Conservation (phyloP, 2,888 invertebrate genomes). For the Desoria tigrina region DNA sequence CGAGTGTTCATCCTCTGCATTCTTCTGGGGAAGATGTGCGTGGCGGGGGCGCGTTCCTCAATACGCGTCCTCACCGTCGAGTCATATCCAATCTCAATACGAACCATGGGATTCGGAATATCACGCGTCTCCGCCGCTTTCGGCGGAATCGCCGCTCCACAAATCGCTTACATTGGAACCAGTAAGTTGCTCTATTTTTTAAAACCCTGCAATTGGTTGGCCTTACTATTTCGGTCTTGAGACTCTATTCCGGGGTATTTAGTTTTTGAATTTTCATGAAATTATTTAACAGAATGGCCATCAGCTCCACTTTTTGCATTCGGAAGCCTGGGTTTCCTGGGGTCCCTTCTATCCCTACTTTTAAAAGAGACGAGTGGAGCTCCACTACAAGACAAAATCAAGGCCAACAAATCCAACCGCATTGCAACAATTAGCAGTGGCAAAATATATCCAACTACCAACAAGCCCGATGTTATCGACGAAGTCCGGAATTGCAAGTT, state of each 20-base stretch:
- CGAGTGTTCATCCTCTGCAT: slow-evolving; percentile 35
- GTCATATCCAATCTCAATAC: slow-evolving; percentile 39
- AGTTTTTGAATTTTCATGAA: background rate
- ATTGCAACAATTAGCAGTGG: no score
- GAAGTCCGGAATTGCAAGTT: no score
- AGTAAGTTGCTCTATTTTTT: slow-evolving; percentile 36
- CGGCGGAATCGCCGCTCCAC: slow-evolving; percentile 42
- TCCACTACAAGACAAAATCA: slow-evolving; percentile 41
- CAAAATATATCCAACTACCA: no score
- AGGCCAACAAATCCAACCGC: no score
- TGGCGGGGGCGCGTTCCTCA: slow-evolving; percentile 39
- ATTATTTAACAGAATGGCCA: slow-evolving; percentile 31
- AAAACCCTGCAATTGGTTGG: no score
- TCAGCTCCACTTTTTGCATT: slow-evolving; percentile 43
- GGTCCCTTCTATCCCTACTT: slow-evolving; percentile 40
- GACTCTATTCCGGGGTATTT: no score
- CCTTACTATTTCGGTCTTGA: no score
- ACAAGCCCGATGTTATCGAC: no score
- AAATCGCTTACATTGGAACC: slow-evolving; percentile 42
- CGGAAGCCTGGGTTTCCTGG: slow-evolving; percentile 38
- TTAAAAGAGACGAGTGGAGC: slow-evolving; percentile 42
- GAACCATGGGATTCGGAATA: slow-evolving; percentile 47
- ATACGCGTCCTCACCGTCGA: slow-evolving; percentile 31
- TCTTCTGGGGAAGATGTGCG: slow-evolving; percentile 42
- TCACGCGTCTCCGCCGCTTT: slow-evolving; percentile 40